Percentiles rank a stretch among this genome's conserved stretches.
These are phyloP conservation scores for Panulirus ornatus DNA, from an alignment of 1,140 invertebrate genomes.

Conservation along the genomic window DNA sequence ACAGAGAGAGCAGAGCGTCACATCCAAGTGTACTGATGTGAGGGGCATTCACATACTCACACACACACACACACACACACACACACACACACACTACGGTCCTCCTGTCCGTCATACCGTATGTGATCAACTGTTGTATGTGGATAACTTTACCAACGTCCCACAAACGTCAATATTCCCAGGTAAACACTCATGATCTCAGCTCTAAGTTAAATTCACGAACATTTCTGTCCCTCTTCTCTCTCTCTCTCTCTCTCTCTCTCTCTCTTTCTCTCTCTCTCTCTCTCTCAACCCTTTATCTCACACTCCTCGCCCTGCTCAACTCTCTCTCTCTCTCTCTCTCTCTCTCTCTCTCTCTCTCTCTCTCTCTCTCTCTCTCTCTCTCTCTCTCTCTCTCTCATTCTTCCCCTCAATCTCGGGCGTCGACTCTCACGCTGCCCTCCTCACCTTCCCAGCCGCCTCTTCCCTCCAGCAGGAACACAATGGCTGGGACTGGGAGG, in stretches of 20 bases:
- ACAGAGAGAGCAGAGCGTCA: no score
- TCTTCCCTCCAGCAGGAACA: slow-evolving; percentile 20
- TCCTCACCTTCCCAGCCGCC: slow-evolving; percentile 21
- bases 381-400: slow-evolving; percentile 29
- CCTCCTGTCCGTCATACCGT: no score
- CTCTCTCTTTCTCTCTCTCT: not conserved
- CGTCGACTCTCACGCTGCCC: slow-evolving; percentile 50
- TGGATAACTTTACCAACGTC: no score
- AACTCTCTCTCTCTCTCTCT: no score
- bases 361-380: slow-evolving; percentile 47
- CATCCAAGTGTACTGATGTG: no score
- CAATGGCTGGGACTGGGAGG: slow-evolving; percentile 60
- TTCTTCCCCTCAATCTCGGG: slow-evolving; percentile 32
- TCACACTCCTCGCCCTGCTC: not conserved
- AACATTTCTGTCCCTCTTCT: slow-evolving; percentile 12
- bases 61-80: no score
- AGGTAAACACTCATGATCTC: no score
- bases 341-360: no score
- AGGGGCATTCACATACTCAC: no score
- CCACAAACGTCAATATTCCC: no score
- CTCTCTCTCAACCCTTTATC: not conserved
- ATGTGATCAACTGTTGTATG: no score
- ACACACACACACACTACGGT: no score
- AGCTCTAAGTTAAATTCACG: slow-evolving; percentile 11
- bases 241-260: slow-evolving; percentile 7